Percentiles rank a stretch among this genome's conserved stretches.
Evolutionary conservation across 1,140 invertebrate genomes (phyloP).

Genomic region (Chrysoperla carnea): DNA sequence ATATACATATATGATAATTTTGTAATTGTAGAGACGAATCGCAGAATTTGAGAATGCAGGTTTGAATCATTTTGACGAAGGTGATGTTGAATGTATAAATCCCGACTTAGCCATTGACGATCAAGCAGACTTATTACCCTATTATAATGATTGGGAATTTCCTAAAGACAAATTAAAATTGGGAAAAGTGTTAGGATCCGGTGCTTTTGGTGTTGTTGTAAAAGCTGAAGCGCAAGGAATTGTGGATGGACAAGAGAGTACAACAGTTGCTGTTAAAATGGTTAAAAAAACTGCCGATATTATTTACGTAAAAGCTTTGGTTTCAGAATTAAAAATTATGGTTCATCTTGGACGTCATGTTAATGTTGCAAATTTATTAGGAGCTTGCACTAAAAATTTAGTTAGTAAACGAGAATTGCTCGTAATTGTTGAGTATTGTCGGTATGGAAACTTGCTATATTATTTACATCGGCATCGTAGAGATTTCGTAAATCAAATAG

Average conservation of each 20-base stretch:
- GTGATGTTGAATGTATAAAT: conserved; percentile 63
- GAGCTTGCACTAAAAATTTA: conserved; percentile 82
- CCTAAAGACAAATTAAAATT: conserved; percentile 66
- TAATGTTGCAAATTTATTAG: conserved; percentile 87
- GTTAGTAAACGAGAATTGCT: conserved; percentile 72
- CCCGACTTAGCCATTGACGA: conserved; percentile 76
- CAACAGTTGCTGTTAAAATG: conserved; percentile 75
- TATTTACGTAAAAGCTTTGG: conserved; percentile 59
- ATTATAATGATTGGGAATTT: conserved; percentile 81
- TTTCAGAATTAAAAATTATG: conserved; percentile 89
- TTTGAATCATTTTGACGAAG: conserved; percentile 59
- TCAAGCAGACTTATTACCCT: conserved; percentile 81
- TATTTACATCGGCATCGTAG: conserved; percentile 61
- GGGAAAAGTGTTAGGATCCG: conserved; percentile 72
- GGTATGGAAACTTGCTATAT: conserved; percentile 76
- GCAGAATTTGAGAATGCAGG: conserved; percentile 41
- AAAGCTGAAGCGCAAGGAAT: conserved; percentile 73
- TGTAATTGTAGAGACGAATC: not conserved
- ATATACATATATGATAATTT: too few relatives aligned
- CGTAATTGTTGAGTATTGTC: conserved; percentile 88
- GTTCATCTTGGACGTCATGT: conserved; percentile 85
- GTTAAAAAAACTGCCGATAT: conserved; percentile 58
- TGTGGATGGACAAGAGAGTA: conserved; percentile 43
- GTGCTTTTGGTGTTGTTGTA: conserved; percentile 84
- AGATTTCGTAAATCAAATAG: conserved; percentile 66